Evolutionary conservation across 2,888 invertebrate genomes (phyloP).

Genomic region (Thelaira solivaga): DNA sequence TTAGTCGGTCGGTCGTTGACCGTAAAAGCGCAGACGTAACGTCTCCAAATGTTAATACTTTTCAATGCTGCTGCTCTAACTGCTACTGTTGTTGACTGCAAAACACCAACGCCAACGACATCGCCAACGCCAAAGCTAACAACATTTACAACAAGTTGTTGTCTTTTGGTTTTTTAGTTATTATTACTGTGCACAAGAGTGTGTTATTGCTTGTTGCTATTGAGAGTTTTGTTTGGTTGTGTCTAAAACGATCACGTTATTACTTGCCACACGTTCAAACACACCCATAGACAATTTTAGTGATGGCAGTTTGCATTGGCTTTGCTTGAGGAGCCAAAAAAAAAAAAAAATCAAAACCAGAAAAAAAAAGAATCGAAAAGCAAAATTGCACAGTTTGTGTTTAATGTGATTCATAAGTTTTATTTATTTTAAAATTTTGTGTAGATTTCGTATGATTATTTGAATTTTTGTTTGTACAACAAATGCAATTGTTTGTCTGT

Average conservation of each 20-base stretch:
- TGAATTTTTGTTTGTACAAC: slow-evolving; percentile 20
- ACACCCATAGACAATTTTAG: background rate
- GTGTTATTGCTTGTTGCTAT: slow-evolving; percentile 5
- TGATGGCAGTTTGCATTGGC: slow-evolving; percentile 6
- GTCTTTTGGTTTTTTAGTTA: too few species aligned
- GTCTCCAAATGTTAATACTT: slow-evolving; percentile 66
- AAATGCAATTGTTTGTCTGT: slow-evolving; percentile 31
- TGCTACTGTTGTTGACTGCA: slow-evolving; percentile 51
- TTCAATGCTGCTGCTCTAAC: slow-evolving; percentile 66
- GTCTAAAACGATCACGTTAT: slow-evolving; percentile 60
- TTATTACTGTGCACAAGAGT: background rate
- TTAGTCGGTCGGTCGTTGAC: slow-evolving; percentile 75
- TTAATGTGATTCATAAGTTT: slow-evolving; percentile 33
- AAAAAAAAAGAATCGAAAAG: background rate
- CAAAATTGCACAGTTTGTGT: slow-evolving; percentile 24
- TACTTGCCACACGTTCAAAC: slow-evolving; percentile 42
- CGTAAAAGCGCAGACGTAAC: slow-evolving; percentile 71
- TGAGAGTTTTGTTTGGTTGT: slow-evolving; percentile 64
- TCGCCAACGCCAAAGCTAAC: slow-evolving; percentile 14
- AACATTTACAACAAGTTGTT: slow-evolving; percentile 66
- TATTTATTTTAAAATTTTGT: slow-evolving; percentile 10
- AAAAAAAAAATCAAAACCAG: background rate
- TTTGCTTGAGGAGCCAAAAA: background rate
- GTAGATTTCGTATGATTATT: slow-evolving; percentile 9
- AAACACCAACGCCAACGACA: slow-evolving; percentile 55